Percentiles rank a stretch among this genome's conserved stretches.
Conservation (phyloP, 2,797 vertebrate species). For the Ceyx erithaca region DNA sequence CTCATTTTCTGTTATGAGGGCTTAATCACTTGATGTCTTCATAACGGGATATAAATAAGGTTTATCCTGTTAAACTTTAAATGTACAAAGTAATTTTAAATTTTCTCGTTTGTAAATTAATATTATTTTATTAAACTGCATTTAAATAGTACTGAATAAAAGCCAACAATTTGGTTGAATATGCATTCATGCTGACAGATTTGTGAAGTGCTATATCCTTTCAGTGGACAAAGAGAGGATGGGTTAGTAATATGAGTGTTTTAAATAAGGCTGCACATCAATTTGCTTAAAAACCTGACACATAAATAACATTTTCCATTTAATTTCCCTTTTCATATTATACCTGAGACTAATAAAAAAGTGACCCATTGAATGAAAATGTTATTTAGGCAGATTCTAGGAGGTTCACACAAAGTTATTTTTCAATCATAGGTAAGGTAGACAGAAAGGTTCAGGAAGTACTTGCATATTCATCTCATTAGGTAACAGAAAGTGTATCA, state of each 20-base stretch:
- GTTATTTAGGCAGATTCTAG: not conserved
- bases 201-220: not conserved
- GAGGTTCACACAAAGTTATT: not conserved
- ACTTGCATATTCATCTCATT: constrained; percentile 37
- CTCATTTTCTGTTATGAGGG: not conserved
- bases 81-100: not conserved
- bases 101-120: not conserved
- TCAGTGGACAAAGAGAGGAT: not conserved
- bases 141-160: not conserved
- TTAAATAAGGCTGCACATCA: not conserved
- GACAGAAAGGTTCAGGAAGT: not conserved
- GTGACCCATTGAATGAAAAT: not conserved
- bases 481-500: constrained; percentile 30
- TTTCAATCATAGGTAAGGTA: not conserved
- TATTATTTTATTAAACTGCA: not conserved
- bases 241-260: not conserved
- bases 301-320: not conserved
- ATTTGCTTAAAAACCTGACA: not conserved
- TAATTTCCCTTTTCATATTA: not conserved
- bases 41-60: not conserved
- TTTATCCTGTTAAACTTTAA: not conserved
- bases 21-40: not conserved
- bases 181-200: not conserved
- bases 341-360: not conserved
- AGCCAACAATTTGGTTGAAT: not conserved